Evolutionary conservation across 2,797 vertebrate genomes (phyloP).

Genomic region (Chaetodon trifasciatus): DNA sequence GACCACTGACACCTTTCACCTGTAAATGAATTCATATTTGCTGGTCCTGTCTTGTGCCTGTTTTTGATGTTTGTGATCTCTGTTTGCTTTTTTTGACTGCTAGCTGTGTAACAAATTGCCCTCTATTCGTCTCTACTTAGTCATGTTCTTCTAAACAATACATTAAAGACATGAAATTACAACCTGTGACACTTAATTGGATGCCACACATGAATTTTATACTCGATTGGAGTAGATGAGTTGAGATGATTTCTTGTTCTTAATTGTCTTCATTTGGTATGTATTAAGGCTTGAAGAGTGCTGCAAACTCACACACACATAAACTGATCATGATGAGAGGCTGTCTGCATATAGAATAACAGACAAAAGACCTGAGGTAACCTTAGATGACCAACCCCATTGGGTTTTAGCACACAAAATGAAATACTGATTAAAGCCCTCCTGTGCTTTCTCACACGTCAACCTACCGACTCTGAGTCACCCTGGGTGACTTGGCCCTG

Average conservation of each 20-base stretch:
- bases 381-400: constrained; percentile 35
- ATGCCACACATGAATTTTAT: constrained; percentile 24
- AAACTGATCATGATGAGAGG: constrained; percentile 15
- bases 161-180: constrained; percentile 37
- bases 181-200: constrained; percentile 35
- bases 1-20: constrained; percentile 2
- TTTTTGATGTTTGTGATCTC: constrained; percentile 34
- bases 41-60: constrained; percentile 4
- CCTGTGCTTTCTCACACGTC: constrained; percentile 58
- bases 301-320: neutral
- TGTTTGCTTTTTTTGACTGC: constrained; percentile 29
- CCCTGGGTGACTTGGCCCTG: constrained; percentile 65
- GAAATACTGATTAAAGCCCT: constrained; percentile 65
- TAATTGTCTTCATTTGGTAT: constrained; percentile 16
- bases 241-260: constrained; percentile 29
- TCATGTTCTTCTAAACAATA: constrained; percentile 22
- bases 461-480: constrained; percentile 56
- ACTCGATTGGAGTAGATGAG: constrained; percentile 8
- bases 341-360: constrained; percentile 37
- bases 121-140: constrained; percentile 22
- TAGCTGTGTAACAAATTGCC: constrained; percentile 33
- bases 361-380: constrained; percentile 52
- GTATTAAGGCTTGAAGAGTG: constrained; percentile 7
- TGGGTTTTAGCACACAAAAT: constrained; percentile 51
- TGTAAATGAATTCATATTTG: constrained; percentile 16